A percentile compares a stretch with the other conserved stretches of the same genome.
Evolutionary conservation across 2,113 vertebrate species (phyloP).

Genomic region (Craseonycteris thonglongyai): DNA sequence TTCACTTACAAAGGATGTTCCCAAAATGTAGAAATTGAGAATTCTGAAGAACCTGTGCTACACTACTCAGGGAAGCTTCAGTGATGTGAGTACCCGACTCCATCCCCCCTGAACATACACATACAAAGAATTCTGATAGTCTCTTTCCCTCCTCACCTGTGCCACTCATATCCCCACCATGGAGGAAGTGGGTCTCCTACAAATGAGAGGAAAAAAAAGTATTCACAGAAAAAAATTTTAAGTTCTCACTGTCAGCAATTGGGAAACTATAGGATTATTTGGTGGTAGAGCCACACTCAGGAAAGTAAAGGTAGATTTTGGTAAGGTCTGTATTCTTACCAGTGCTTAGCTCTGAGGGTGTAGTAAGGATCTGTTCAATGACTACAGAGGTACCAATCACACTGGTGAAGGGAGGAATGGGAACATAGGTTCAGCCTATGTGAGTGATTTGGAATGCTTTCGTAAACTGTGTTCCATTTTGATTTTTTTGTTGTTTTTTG

Average conservation of each 20-base stretch:
- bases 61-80: not conserved
- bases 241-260: not conserved
- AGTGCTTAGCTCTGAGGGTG: not conserved
- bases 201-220: not conserved
- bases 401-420: not conserved
- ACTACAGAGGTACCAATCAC: not conserved
- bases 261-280: not conserved
- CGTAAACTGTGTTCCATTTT: not conserved
- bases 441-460: not conserved
- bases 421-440: not conserved
- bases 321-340: not conserved
- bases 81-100: not conserved
- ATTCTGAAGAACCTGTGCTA: not conserved
- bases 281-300: not conserved
- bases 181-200: not conserved
- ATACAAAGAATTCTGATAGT: not conserved
- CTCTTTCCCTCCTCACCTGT: not conserved
- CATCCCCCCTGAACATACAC: rapidly evolving
- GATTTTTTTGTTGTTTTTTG: not conserved
- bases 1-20: not conserved
- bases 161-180: too few relatives aligned
- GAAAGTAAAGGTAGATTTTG: not conserved
- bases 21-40: not conserved
- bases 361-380: not conserved
- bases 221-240: not conserved